Percentiles rank a stretch among this genome's conserved stretches.
These are phyloP conservation scores for Physella acuta DNA, from an alignment of 1,140 invertebrate genomes.

Conservation along the genomic window DNA sequence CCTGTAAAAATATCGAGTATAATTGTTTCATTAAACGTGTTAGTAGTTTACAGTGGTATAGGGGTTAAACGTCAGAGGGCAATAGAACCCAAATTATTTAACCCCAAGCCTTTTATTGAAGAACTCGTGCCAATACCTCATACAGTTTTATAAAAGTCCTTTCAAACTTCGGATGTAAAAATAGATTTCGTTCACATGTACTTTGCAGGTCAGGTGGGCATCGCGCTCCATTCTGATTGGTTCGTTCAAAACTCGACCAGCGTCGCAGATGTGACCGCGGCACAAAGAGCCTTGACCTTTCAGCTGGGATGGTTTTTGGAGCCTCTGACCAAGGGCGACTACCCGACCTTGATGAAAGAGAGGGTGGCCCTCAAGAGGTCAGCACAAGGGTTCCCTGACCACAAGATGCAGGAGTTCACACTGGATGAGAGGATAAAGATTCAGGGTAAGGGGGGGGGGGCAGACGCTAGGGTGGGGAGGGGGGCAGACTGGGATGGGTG, in stretches of 20 bases:
- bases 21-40: too few species aligned
- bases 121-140: too few species aligned
- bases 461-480: too few species aligned
- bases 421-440: constrained; percentile 47
- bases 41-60: too few species aligned
- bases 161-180: too few species aligned
- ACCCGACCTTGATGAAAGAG: constrained; percentile 51
- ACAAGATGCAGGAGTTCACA: constrained; percentile 48
- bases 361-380: constrained; percentile 39
- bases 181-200: too few species aligned
- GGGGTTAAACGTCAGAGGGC: too few species aligned
- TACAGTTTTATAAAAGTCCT: too few species aligned
- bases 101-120: too few species aligned
- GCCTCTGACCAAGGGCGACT: constrained; percentile 52
- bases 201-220: constrained; percentile 46
- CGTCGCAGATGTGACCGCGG: constrained; percentile 35
- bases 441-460: constrained; percentile 40
- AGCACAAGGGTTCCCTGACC: constrained; percentile 33
- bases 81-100: too few species aligned
- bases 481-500: too few species aligned
- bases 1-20: too few species aligned
- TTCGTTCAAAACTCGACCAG: constrained; percentile 35
- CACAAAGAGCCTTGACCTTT: constrained; percentile 46
- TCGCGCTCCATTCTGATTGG: constrained; percentile 48
- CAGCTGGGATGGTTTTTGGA: constrained; percentile 53